Evolutionary conservation across 2,888 invertebrate genomes (phyloP).

Genomic region (Clostera curtula): DNA sequence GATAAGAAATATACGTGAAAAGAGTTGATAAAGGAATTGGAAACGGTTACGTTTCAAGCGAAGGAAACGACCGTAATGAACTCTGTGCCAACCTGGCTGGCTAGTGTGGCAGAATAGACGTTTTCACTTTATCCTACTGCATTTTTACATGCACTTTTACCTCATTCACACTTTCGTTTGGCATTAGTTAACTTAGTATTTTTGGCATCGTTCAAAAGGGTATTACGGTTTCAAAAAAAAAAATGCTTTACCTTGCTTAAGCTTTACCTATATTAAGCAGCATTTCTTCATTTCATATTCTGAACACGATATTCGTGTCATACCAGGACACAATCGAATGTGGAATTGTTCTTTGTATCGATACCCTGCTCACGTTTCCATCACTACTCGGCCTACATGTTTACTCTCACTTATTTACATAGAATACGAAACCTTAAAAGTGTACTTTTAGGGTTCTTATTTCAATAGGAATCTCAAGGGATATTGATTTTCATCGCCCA

Average conservation of each 20-base stretch:
- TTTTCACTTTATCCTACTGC: not conserved
- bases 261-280: too few relatives aligned
- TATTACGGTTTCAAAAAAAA: too few relatives aligned
- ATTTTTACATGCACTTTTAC: constrained; percentile 10
- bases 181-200: too few relatives aligned
- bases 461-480: constrained; percentile 4
- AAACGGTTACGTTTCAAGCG: not conserved
- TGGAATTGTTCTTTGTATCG: constrained; percentile 34
- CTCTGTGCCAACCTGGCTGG: too few relatives aligned
- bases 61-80: not conserved
- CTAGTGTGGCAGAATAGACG: too few relatives aligned
- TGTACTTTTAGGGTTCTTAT: constrained; percentile 8
- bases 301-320: constrained; percentile 41
- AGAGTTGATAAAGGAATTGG: not conserved
- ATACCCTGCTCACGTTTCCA: constrained; percentile 43
- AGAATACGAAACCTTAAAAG: constrained; percentile 5
- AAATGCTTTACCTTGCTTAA: too few relatives aligned
- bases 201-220: too few relatives aligned
- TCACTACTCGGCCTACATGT: constrained; percentile 34
- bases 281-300: constrained; percentile 30
- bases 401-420: constrained; percentile 8
- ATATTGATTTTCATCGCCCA: constrained; percentile 26
- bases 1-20: too few relatives aligned
- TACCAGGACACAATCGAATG: constrained; percentile 26
- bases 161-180: too few relatives aligned